These are phyloP conservation scores for Phrynosoma blainvillii DNA, from an alignment of 2,113 vertebrate genomes.

Conservation along the genomic window DNA sequence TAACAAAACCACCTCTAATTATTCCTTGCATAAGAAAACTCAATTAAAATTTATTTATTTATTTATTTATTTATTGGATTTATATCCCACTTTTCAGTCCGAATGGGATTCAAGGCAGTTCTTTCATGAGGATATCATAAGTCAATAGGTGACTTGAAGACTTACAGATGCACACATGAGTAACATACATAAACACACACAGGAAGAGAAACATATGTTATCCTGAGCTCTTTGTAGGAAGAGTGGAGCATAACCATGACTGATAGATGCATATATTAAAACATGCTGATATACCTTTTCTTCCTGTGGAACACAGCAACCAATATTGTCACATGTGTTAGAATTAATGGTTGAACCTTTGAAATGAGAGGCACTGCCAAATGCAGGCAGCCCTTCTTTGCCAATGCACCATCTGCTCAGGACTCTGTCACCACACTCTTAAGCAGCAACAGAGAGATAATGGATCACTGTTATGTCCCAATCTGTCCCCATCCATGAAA, in stretches of 20 bases:
- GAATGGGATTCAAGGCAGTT: no score
- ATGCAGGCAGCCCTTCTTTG: constrained; percentile 19
- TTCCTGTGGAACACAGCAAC: constrained; percentile 19
- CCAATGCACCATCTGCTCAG: constrained; percentile 13
- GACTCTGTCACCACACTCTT: constrained; percentile 35
- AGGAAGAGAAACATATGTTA: neutral
- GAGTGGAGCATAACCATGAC: neutral
- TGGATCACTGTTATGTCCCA: constrained; percentile 42
- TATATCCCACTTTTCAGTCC: no score
- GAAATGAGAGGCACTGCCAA: constrained; percentile 1
- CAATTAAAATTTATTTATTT: no score
- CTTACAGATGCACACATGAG: neutral
- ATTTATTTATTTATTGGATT: no score
- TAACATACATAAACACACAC: neutral
- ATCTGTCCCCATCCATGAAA: constrained; percentile 45
- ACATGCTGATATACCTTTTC: neutral
- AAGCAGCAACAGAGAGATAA: constrained; percentile 32
- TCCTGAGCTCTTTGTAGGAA: neutral
- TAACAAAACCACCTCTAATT: no score
- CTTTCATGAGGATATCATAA: no score
- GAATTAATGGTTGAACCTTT: constrained; percentile 8
- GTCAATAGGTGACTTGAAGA: no score
- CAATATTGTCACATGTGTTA: neutral
- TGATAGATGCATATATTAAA: neutral
- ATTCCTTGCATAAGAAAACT: no score